Conservation (phyloP, 2,888 invertebrate species). For the Idaea biselata region DNA sequence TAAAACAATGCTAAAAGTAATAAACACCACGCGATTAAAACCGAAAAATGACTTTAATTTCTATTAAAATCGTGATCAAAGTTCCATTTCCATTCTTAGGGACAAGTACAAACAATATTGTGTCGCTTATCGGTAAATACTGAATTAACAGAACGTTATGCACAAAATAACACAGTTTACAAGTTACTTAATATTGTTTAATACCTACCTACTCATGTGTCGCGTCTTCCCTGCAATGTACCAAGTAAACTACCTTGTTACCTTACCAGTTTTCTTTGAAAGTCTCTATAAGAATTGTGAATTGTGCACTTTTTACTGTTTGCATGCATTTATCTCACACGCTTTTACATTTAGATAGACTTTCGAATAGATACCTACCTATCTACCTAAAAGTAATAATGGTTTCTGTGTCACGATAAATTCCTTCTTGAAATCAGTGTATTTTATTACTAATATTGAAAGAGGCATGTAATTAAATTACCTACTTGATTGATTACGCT, state of each 20-base stretch:
- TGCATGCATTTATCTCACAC: slow-evolving; percentile 68
- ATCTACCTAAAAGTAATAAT: neutral
- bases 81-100: neutral
- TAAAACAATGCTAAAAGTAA: no score
- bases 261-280: slow-evolving; percentile 37
- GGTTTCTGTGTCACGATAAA: slow-evolving; percentile 24
- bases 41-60: neutral
- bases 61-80: neutral
- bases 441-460: slow-evolving; percentile 7
- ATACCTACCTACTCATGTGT: slow-evolving; percentile 33
- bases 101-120: neutral
- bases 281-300: slow-evolving; percentile 61
- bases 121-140: neutral
- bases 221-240: slow-evolving; percentile 60
- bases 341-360: slow-evolving; percentile 66
- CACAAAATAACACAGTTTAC: slow-evolving; percentile 47
- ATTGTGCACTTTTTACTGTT: slow-evolving; percentile 69
- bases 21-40: neutral
- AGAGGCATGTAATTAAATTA: neutral
- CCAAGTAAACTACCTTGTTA: slow-evolving; percentile 29
- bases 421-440: slow-evolving; percentile 33
- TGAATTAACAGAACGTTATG: slow-evolving; percentile 28
- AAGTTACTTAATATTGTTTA: slow-evolving; percentile 33
- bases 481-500: neutral
- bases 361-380: slow-evolving; percentile 35